These are phyloP conservation scores for Scaptomyza tumidula DNA, from an alignment of 2,888 invertebrate genomes.

Conservation along the genomic window DNA sequence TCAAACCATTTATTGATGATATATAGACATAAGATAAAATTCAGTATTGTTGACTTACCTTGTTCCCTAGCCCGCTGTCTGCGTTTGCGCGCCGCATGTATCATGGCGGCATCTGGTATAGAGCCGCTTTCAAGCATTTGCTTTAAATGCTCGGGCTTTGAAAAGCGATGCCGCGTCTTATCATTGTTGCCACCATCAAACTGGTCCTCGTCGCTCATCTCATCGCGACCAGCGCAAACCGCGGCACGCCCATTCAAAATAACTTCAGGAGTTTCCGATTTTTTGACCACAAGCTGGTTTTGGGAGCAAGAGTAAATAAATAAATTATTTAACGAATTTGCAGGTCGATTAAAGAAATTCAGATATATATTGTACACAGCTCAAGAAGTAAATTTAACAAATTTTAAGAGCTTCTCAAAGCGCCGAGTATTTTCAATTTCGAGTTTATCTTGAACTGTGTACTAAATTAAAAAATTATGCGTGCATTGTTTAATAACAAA, in stretches of 20 bases:
- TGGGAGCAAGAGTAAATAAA: conserved; percentile 27
- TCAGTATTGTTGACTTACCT: conserved; percentile 79
- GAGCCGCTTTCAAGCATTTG: conserved; percentile 93
- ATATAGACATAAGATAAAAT: not conserved
- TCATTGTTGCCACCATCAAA: conserved; percentile 85
- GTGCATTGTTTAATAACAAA: conserved; percentile 22
- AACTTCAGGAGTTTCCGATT: conserved; percentile 86
- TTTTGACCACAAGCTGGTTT: conserved; percentile 86
- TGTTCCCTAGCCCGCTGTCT: conserved; percentile 96
- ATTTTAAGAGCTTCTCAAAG: no score
- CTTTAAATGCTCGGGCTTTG: conserved; percentile 90
- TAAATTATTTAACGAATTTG: conserved; percentile 38
- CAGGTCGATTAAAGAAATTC: not conserved
- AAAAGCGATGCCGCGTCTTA: conserved; percentile 85
- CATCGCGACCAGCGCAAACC: conserved; percentile 90
- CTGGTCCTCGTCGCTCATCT: conserved; percentile 87
- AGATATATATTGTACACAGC: conserved; percentile 14
- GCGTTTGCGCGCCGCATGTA: conserved; percentile 97
- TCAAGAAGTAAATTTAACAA: not conserved
- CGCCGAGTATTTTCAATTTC: not conserved
- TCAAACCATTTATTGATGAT: not conserved
- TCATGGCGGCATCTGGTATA: conserved; percentile 98
- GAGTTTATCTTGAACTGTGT: conserved; percentile 8
- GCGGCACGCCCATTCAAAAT: conserved; percentile 93
- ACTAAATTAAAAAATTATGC: conserved; percentile 1